Conservation (phyloP, 2,797 vertebrate genomes). For the Chromobotia macracanthus region DNA sequence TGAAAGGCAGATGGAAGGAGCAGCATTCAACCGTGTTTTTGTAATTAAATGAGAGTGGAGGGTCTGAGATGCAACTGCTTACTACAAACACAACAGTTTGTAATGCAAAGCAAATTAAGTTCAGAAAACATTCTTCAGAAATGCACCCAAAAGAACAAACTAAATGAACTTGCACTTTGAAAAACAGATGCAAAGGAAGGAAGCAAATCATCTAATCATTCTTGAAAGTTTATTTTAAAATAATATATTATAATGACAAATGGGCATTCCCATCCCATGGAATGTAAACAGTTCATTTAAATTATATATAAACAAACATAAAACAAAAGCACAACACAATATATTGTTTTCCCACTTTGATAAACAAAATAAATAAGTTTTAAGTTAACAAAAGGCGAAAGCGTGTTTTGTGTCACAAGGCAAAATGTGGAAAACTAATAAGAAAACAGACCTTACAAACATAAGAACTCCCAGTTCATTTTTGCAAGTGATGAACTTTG, state of each 20-base stretch:
- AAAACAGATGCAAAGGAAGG: background rate
- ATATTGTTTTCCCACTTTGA: conserved; percentile 68
- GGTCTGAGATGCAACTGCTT: background rate
- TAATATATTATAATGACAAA: conserved; percentile 80
- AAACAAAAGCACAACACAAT: conserved; percentile 70
- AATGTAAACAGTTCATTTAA: conserved; percentile 81
- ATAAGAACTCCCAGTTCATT: conserved; percentile 51
- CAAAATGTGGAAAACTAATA: conserved; percentile 51
- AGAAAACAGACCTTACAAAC: conserved; percentile 19
- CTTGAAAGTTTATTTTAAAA: conserved; percentile 76
- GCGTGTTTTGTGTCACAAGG: conserved; percentile 56
- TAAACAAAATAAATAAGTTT: conserved; percentile 78
- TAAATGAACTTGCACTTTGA: background rate
- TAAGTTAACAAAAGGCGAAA: conserved; percentile 77
- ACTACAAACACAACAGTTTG: background rate
- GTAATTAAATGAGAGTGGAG: conserved; percentile 10
- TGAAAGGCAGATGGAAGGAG: conserved; percentile 38
- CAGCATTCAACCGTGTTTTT: conserved; percentile 1
- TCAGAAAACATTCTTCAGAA: background rate
- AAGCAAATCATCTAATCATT: background rate
- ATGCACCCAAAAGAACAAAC: background rate
- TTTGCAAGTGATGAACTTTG: conserved; percentile 36
- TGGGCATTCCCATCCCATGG: conserved; percentile 65
- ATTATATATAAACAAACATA: conserved; percentile 72
- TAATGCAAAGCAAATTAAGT: background rate